phyloP scores from a whole-genome alignment of 2,797 vertebrate genomes.

The Enteromius radiatus region DNA sequence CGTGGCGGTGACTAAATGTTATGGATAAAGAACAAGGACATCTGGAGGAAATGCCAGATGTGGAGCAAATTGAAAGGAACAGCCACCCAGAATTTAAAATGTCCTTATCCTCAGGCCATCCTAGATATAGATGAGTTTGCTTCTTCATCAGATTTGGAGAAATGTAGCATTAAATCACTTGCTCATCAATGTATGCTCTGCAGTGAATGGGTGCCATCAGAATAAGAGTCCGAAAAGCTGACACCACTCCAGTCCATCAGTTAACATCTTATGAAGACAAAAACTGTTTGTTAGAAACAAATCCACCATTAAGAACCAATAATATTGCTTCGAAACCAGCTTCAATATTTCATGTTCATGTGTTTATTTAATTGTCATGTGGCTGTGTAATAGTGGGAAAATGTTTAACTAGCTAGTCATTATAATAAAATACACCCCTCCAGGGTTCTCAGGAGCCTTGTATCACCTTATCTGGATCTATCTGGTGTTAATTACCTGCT shows the following conservation, averaged over 20 bases:
- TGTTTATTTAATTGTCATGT: not conserved
- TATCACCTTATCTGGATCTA: not conserved
- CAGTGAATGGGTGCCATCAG: not conserved
- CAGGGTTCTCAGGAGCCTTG: not conserved
- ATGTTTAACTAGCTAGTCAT: not conserved
- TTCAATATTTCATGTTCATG: not conserved
- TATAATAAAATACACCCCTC: not conserved
- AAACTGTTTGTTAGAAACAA: not conserved
- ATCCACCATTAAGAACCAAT: too few species aligned
- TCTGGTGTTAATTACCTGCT: not conserved
- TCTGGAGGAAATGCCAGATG: not conserved
- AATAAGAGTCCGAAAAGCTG: not conserved
- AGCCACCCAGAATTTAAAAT: not conserved
- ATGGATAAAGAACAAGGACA: constrained; percentile 4
- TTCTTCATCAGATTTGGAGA: not conserved
- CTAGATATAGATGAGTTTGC: not conserved
- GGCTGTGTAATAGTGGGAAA: not conserved
- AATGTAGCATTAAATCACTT: not conserved
- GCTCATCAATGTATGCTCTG: not conserved
- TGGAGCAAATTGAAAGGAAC: not conserved
- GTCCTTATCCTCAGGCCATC: not conserved
- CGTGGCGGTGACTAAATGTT: not conserved
- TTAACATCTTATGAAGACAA: not conserved
- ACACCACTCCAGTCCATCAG: not conserved
- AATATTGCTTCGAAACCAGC: too few species aligned